These are phyloP conservation scores for Synanthedon vespiformis DNA, from an alignment of 2,888 invertebrate species.

Conservation along the genomic window DNA sequence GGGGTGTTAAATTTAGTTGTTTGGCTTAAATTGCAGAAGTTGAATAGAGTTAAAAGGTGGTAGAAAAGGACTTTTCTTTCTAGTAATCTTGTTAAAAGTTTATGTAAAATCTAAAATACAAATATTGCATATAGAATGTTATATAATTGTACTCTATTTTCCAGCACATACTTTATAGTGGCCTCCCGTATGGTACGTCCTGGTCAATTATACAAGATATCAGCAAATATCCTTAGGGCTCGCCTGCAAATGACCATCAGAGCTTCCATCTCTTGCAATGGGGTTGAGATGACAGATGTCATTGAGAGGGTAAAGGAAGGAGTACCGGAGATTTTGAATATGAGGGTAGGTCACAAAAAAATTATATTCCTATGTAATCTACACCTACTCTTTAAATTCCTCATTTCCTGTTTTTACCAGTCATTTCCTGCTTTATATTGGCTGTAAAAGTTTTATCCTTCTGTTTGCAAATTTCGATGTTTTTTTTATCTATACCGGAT, in stretches of 20 bases:
- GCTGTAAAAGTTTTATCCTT: too few relatives aligned
- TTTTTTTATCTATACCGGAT: too few relatives aligned
- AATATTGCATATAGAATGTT: neutral
- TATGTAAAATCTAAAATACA: neutral
- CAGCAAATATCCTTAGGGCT: constrained; percentile 84
- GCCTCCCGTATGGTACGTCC: constrained; percentile 93
- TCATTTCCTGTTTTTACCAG: too few relatives aligned
- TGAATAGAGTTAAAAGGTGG: too few relatives aligned
- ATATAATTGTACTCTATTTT: constrained; percentile 15
- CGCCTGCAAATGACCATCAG: constrained; percentile 85
- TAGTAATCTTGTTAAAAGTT: too few relatives aligned
- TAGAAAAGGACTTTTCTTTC: too few relatives aligned
- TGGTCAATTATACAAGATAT: constrained; percentile 89
- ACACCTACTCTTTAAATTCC: too few relatives aligned
- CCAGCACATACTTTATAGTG: constrained; percentile 91
- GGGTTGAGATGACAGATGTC: constrained; percentile 89
- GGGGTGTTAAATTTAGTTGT: too few relatives aligned
- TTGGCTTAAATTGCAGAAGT: too few relatives aligned
- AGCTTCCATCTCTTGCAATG: constrained; percentile 89
- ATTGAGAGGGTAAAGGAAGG: constrained; percentile 85
- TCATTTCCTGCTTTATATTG: too few relatives aligned
- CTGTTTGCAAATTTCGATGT: too few relatives aligned
- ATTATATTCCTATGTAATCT: too few relatives aligned
- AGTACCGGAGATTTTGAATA: constrained; percentile 89
- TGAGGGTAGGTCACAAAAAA: constrained; percentile 73